Evolutionary conservation across 2,888 invertebrate species (phyloP), one percentile per base, ranked within the genome.

Genomic region (Lasioglossum pauxillum): DNA sequence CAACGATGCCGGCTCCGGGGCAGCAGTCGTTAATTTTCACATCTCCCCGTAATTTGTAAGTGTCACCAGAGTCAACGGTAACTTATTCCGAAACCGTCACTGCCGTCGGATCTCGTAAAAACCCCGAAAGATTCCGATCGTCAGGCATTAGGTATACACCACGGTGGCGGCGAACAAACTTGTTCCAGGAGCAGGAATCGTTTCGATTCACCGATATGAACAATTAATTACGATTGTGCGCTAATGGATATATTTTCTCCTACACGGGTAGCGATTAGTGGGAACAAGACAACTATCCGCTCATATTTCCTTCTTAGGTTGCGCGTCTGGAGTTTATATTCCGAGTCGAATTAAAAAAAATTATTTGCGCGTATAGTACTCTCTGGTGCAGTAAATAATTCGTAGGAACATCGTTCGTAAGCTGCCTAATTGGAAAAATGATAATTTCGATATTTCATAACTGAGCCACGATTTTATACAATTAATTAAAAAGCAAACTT

Each of bases 41-140:
- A 76, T 75, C 77, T 72, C 73, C 31, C 16, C 14, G 85, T 76
- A 88, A 89, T 89, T 89, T 89, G 87, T 88, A 88, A 88, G 78
- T 83, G 89, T 89, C 89, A 44, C 74, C 80, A 49, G 23, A 75
- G 76, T 49, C 69, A 82, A 84, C 85, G 87, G 84, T 87, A 89
- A 89, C 76, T 86, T 87, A 83, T 88, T 80, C 75, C 12, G 5
- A 81, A 85, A 73, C 60, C 60, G 38, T 53, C 49, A 14, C 46
- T 7, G 14, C 44, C n/a, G 38, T 78, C 31, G 72, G 69, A 76
- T 74, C 60, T 16, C 64, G 75, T 79, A 76, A 87, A 81, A 88
- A 81, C 10, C 41, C n/a, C 35, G 41, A 75, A 23, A 60, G 69
- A 83, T 75, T 12, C 69, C 19, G 78, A 75, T 73, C 78, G 44